Evolutionary conservation across 2,888 invertebrate species (phyloP).

Genomic region (Ecliptopera silaceata): DNA sequence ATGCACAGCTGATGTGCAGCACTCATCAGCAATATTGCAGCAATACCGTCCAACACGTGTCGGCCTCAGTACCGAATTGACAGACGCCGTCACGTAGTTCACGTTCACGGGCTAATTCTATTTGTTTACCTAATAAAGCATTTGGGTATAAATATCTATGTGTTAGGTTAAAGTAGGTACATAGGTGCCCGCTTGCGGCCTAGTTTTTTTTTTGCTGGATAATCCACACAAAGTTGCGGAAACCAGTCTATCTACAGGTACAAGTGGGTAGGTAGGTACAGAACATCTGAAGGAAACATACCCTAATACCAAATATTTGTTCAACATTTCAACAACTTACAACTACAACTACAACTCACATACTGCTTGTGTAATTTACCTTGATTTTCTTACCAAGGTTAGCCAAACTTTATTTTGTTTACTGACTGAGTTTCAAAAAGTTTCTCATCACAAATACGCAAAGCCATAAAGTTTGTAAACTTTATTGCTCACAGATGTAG

Average conservation of each 20-base stretch:
- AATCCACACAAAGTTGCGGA: no score
- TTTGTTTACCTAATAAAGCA: neutral
- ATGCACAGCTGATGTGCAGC: neutral
- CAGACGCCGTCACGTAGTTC: constrained; percentile 7
- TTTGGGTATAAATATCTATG: no score
- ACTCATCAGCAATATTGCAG: neutral
- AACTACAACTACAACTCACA: no score
- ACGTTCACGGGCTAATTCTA: no score
- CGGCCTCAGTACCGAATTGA: neutral
- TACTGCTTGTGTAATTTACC: neutral
- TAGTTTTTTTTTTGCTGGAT: no score
- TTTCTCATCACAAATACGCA: constrained; percentile 14
- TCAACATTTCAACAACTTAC: no score
- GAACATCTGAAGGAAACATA: no score
- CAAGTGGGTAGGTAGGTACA: no score
- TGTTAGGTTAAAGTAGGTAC: no score
- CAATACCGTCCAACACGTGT: neutral
- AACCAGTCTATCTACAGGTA: no score
- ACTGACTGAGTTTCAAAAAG: constrained; percentile 9
- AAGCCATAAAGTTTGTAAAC: constrained; percentile 20
- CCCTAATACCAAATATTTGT: no score
- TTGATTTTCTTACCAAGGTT: constrained; percentile 1
- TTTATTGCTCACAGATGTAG: constrained; percentile 2
- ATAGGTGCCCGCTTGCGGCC: no score
- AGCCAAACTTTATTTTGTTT: constrained; percentile 4